Evolutionary conservation across 2,797 vertebrate species (phyloP).

Genomic region (Crax fasciolata): DNA sequence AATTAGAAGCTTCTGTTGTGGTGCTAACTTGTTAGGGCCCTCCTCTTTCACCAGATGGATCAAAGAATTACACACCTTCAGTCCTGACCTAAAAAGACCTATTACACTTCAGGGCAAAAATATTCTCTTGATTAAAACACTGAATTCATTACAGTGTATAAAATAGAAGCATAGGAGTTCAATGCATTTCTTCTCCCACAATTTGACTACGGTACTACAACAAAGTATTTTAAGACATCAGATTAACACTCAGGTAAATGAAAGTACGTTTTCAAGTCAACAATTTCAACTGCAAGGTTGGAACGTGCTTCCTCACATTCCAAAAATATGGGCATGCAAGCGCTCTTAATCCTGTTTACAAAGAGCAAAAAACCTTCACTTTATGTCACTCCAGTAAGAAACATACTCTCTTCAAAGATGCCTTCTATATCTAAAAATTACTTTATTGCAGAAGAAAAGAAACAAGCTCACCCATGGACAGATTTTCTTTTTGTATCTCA

Average conservation of each 20-base stretch:
- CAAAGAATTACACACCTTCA: not conserved
- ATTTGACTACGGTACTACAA: not conserved
- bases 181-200: not conserved
- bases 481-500: not conserved
- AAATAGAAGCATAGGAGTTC: not conserved
- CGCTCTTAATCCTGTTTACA: not conserved
- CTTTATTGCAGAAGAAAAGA: not conserved
- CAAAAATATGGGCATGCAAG: not conserved
- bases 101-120: not conserved
- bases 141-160: not conserved
- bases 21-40: not conserved
- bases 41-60: not conserved
- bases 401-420: accelerated
- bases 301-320: not conserved
- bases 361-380: not conserved
- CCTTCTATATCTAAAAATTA: not conserved
- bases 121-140: not conserved
- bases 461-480: not conserved
- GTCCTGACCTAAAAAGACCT: not conserved
- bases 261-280: not conserved
- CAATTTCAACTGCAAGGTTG: not conserved
- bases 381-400: not conserved
- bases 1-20: not conserved
- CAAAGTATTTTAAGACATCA: not conserved
- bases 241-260: not conserved